Evolutionary conservation across 2,888 invertebrate genomes (phyloP).

Genomic region (Lomographa bimaculata): DNA sequence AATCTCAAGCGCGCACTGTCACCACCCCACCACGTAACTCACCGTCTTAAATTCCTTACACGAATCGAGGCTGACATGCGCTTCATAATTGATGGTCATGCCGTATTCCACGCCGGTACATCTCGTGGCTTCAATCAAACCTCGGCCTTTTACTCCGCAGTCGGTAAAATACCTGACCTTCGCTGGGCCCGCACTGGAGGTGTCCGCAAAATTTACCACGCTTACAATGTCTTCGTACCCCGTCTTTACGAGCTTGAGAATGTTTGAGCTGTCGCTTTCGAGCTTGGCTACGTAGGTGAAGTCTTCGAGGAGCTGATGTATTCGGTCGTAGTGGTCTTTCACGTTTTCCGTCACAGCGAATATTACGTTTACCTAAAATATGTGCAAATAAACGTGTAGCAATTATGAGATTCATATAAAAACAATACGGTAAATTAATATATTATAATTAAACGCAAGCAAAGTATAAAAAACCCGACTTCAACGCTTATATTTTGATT

Average conservation of each 20-base stretch:
- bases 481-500: too few relatives aligned
- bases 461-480: too few relatives aligned
- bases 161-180: conserved; percentile 88
- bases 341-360: conserved; percentile 92
- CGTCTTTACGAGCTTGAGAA: conserved; percentile 91
- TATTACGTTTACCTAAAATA: conserved; percentile 89
- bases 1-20: conserved; percentile 5
- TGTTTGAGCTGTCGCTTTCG: conserved; percentile 92
- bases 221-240: conserved; percentile 91
- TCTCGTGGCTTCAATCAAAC: conserved; percentile 73
- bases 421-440: too few relatives aligned
- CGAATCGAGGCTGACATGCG: conserved; percentile 83
- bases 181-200: conserved; percentile 85
- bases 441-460: too few relatives aligned
- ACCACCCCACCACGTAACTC: conserved; percentile 28
- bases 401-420: too few relatives aligned
- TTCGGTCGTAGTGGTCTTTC: conserved; percentile 86
- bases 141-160: conserved; percentile 83
- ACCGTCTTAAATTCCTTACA: conserved; percentile 80
- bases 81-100: conserved; percentile 85
- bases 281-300: conserved; percentile 91
- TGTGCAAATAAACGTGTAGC: too few relatives aligned
- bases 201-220: conserved; percentile 83
- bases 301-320: conserved; percentile 87
- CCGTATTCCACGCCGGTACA: conserved; percentile 86